These are phyloP conservation scores for Hyles lineata DNA, from an alignment of 2,888 invertebrate species.

Conservation along the genomic window DNA sequence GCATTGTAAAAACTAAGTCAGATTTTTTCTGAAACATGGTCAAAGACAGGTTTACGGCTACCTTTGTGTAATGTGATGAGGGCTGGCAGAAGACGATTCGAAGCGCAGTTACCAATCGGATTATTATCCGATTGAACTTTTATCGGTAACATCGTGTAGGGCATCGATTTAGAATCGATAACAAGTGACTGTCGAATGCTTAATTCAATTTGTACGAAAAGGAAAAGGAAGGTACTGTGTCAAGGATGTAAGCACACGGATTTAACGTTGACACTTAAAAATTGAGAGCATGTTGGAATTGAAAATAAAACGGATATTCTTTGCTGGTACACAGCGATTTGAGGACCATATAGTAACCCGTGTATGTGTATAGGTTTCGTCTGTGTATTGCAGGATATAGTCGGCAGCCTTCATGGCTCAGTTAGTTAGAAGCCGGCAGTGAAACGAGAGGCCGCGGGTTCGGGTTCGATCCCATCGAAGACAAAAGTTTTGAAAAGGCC, in stretches of 20 bases:
- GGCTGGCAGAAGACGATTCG: neutral
- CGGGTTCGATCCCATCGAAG: neutral
- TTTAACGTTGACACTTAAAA: too few relatives aligned
- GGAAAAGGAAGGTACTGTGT: conserved; percentile 12
- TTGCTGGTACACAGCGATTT: too few relatives aligned
- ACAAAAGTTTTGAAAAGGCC: neutral
- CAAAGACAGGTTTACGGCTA: too few relatives aligned
- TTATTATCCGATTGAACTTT: neutral
- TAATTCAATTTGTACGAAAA: conserved; percentile 4
- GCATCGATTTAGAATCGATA: neutral
- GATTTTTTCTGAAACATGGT: too few relatives aligned
- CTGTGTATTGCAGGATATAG: too few relatives aligned
- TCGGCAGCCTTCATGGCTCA: too few relatives aligned
- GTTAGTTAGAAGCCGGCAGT: neutral
- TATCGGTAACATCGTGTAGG: neutral
- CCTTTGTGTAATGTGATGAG: too few relatives aligned
- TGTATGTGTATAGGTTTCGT: too few relatives aligned
- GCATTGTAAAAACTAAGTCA: too few relatives aligned
- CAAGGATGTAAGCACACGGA: neutral
- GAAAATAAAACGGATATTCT: too few relatives aligned
- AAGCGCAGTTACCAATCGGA: neutral
- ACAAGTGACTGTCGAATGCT: conserved; percentile 13
- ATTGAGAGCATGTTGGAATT: too few relatives aligned
- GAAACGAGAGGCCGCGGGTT: neutral
- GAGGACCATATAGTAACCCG: too few relatives aligned